phyloP scores from a whole-genome alignment of 2,797 vertebrate species.

The Amphiprion clarkii region DNA sequence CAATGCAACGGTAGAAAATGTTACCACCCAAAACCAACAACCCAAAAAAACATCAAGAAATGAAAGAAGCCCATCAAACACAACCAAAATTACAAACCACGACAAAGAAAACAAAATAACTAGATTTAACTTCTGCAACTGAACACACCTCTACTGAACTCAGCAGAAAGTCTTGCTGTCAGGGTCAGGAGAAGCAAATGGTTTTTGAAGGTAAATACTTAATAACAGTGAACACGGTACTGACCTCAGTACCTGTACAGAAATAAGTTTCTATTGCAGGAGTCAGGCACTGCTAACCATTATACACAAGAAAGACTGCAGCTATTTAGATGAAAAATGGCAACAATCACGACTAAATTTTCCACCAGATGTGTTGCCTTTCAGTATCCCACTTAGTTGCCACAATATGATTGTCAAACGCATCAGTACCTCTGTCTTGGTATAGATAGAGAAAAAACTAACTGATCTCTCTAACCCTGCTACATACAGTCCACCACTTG shows the following conservation, averaged over 20 bases:
- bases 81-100: slow-evolving; percentile 18
- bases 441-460: not conserved
- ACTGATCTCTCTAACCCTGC: not conserved
- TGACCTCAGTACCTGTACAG: slow-evolving; percentile 37
- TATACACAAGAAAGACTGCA: slow-evolving; percentile 28
- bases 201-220: slow-evolving; percentile 13
- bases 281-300: slow-evolving; percentile 18
- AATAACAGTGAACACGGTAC: slow-evolving; percentile 30
- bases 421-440: not conserved
- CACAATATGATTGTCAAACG: slow-evolving; percentile 11
- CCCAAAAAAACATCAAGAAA: slow-evolving; percentile 6
- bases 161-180: slow-evolving; percentile 15
- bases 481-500: not conserved
- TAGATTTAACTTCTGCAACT: slow-evolving; percentile 25
- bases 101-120: slow-evolving; percentile 38
- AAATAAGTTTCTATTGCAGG: slow-evolving; percentile 44
- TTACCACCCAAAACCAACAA: slow-evolving; percentile 10
- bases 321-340: slow-evolving; percentile 33
- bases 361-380: slow-evolving; percentile 22
- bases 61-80: not conserved
- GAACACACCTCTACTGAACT: slow-evolving; percentile 14
- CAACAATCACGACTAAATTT: slow-evolving; percentile 34
- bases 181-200: slow-evolving; percentile 20
- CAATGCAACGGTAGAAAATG: slow-evolving; percentile 9
- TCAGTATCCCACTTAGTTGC: slow-evolving; percentile 1